phyloP scores from a whole-genome alignment of 2,113 vertebrate species.

The Microtus montanus region DNA sequence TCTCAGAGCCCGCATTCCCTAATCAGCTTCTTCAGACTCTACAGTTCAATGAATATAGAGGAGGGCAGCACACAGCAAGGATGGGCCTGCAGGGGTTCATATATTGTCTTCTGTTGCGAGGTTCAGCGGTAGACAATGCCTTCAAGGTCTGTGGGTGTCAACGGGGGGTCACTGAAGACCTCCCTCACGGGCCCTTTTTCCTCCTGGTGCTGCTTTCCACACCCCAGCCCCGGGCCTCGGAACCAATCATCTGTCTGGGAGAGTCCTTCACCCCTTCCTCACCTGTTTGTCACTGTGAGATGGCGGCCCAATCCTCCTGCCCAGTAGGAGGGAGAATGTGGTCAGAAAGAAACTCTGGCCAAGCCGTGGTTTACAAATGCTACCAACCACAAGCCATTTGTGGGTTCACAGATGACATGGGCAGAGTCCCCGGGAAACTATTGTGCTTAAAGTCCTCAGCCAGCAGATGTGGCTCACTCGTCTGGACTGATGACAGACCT shows the following conservation, averaged over 20 bases:
- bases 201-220: too few relatives aligned
- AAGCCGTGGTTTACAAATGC: not conserved
- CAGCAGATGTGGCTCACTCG: not conserved
- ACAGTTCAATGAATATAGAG: not conserved
- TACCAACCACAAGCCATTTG: not conserved
- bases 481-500: not conserved
- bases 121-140: not conserved
- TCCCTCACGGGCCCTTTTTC: not conserved
- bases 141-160: not conserved
- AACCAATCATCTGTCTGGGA: not conserved
- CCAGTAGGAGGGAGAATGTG: not conserved
- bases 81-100: not conserved
- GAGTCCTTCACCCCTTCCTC: not conserved
- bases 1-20: not conserved
- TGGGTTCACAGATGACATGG: not conserved
- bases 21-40: not conserved
- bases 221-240: not conserved
- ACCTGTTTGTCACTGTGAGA: not conserved
- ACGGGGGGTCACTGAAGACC: not conserved
- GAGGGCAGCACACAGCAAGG: too few relatives aligned
- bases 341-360: not conserved
- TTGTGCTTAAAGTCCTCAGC: not conserved
- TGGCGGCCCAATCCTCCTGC: not conserved
- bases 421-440: not conserved
- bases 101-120: not conserved